Base-by-base conservation (phyloP, 2,797 vertebrate species). In the Pristis pectinata region DNA sequence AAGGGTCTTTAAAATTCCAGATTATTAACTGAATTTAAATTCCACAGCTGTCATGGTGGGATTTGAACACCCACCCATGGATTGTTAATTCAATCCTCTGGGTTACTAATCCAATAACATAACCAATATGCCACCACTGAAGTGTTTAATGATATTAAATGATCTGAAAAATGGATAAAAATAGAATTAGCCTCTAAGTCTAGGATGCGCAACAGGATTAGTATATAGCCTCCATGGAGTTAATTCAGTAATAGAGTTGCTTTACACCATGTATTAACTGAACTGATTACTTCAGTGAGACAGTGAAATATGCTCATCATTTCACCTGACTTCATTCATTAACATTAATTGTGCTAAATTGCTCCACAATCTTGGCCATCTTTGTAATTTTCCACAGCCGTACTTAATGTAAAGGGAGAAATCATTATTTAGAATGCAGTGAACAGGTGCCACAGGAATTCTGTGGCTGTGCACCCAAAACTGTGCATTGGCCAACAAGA, bases 281-380 rank as follows among this genome's bases (percentile, higher is more conserved):
- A 17, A 41, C 8, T 41, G 24, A 79, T 79, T 41, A 79, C 37
- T 79, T 41, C 11, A 79, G 30, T n/a, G 5, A 34, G 19, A 61
- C 27, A 8, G 15, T 67, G 87, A 91, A 91, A 91, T 91, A 64
- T 37, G n/a, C 34, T 64, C 61, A 91, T 91, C 59, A 91, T 91
- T 87, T 91, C 87, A 91, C 59, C n/a, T 91, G 34, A 61, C n/a
- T 91, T 91, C 59, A 22, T 91, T 91, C 87, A 91, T 91, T 24
- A 61, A 64, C 61, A 64, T 91, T 64, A 64, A 91, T 91, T 37
- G 6, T 64, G n/a, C 27, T 30, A 91, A 37, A 91, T 91, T n/a
- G 17, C 17, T 91, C 87, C n/a, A 64, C 1, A 6, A 64, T 24
- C n/a, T 64, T 64, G 87, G 59, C n/a, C n/a, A 64, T 64, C 59